Evolutionary conservation across 2,888 invertebrate genomes (phyloP), one percentile per base, ranked within the genome.

Genomic region (Cremastinae sp.): DNA sequence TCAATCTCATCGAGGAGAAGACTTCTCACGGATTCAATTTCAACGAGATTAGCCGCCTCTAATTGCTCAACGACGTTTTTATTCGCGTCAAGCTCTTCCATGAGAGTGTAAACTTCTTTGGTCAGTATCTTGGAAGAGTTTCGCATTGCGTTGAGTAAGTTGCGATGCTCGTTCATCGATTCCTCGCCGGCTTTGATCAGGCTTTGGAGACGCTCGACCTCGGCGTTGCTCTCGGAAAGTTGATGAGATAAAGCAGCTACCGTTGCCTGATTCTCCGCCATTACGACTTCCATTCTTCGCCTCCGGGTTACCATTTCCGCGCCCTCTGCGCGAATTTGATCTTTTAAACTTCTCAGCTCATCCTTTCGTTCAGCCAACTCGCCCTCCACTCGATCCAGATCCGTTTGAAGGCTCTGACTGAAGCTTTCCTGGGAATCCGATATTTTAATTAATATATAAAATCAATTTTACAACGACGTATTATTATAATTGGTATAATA

Each of bases 211-310:
- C 85, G 83, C 65, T 89, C 88, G 1, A 88, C 85, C 75, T 89
- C 88, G 2, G 83, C 81, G 18, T 86, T 83, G 58, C 88, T 89
- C 69, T 88, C 86, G 0, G 83, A 83, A 3, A 88, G 75, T 49
- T 87, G 81, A 47, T 82, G 81, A n/a, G 83, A 83, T 0, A 89
- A 73, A 0, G 88, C 89, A 28, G 82, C 83, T 14, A 89, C 84
- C 0, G 88, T 85, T 20, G 88, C 86, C 74, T 88, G 88, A 80
- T 89, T 89, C 72, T 88, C 89, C 0, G 85, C 82, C 86, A 88
- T 88, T 8, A 88, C 83, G 2, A 89, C 83, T 51, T 89, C 88
- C 58, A 89, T 85, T 49, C 86, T 81, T 70, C 84, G 83, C 71
- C 84, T 83, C 45, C 87, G 82, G 7, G 85, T 79, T 1, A 89